Conservation (phyloP, 2,113 vertebrate species). For the Eulacestoma nigropectus region DNA sequence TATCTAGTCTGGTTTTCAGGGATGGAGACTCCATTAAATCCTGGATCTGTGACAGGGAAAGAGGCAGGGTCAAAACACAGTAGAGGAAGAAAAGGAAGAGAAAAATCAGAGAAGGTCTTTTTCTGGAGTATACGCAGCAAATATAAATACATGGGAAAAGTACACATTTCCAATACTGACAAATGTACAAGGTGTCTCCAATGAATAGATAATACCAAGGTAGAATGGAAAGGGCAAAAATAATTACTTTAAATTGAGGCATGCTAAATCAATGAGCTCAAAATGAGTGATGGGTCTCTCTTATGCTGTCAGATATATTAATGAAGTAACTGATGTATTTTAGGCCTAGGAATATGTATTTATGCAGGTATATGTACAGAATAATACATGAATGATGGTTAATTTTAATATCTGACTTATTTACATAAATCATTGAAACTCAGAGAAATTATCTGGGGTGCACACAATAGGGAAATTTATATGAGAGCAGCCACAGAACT, state of each 20-base stretch:
- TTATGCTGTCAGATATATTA: neutral
- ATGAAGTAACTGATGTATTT: neutral
- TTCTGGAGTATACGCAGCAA: neutral
- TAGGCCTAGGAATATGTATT: neutral
- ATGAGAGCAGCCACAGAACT: neutral
- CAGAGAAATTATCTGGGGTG: neutral
- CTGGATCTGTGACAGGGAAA: neutral
- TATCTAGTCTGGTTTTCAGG: neutral
- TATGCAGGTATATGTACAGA: neutral
- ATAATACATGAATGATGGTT: neutral
- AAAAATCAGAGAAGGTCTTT: neutral
- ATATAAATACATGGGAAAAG: neutral
- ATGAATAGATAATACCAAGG: neutral
- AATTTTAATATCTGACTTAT: neutral
- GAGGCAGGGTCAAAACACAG: neutral
- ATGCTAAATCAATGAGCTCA: neutral
- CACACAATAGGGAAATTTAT: neutral
- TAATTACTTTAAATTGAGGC: neutral
- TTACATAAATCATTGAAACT: neutral
- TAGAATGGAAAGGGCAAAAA: neutral
- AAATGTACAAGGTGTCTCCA: neutral
- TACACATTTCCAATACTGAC: neutral
- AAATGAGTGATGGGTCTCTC: neutral
- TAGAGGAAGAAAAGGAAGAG: neutral
- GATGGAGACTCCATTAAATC: neutral